A percentile compares a stretch with the other conserved stretches of the same genome.
These are phyloP conservation scores for Erebia epiphron DNA, from an alignment of 2,888 invertebrate genomes.

Conservation along the genomic window DNA sequence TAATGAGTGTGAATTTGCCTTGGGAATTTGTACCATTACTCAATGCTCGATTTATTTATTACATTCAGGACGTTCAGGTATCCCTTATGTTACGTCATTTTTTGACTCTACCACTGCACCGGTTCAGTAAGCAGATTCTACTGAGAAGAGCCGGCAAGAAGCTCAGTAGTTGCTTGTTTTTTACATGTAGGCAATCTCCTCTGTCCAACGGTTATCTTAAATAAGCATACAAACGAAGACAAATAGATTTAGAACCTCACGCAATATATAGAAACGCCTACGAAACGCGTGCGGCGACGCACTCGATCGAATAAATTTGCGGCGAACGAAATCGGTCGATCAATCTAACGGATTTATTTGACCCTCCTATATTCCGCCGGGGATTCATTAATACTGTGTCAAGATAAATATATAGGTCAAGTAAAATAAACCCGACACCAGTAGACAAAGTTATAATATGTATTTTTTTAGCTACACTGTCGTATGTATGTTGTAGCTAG, in stretches of 20 bases:
- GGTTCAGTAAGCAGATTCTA: no score
- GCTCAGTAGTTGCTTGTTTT: no score
- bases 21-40: no score
- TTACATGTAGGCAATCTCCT: no score
- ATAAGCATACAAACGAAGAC: neutral
- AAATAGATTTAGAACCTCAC: constrained; percentile 30
- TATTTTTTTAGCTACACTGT: neutral
- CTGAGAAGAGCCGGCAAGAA: no score
- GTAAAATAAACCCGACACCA: neutral
- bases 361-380: constrained; percentile 33
- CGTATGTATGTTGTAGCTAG: no score
- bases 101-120: no score
- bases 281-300: constrained; percentile 43
- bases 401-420: constrained; percentile 11
- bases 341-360: constrained; percentile 46
- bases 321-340: constrained; percentile 43
- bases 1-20: no score
- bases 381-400: constrained; percentile 17
- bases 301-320: constrained; percentile 46
- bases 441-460: neutral
- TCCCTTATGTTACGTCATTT: no score
- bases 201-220: no score
- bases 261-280: constrained; percentile 25
- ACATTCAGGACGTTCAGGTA: no score
- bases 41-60: no score